These are phyloP conservation scores for Manis pentadactyla DNA, from an alignment of 2,797 vertebrate species.

Conservation along the genomic window DNA sequence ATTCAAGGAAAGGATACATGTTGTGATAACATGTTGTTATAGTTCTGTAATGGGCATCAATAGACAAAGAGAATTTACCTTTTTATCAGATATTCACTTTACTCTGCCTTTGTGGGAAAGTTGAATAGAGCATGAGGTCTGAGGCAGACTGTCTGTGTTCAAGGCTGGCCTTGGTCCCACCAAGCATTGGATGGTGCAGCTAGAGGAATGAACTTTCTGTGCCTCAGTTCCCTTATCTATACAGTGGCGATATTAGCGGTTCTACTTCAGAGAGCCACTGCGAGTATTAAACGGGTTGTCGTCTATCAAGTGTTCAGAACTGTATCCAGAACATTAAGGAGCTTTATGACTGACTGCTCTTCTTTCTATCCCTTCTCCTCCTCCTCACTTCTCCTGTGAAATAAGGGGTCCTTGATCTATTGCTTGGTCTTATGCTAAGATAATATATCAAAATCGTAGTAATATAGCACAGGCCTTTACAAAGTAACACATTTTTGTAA, in stretches of 20 bases:
- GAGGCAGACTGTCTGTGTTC: not conserved
- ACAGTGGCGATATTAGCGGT: not conserved
- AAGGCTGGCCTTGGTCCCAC: not conserved
- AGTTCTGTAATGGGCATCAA: not conserved
- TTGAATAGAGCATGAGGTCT: not conserved
- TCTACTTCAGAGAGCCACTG: not conserved
- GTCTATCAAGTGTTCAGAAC: not conserved
- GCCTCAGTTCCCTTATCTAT: not conserved
- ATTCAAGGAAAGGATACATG: not conserved
- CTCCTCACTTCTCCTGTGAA: not conserved
- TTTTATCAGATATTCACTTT: slow-evolving; percentile 20
- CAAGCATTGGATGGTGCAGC: not conserved
- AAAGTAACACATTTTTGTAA: not conserved
- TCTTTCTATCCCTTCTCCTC: not conserved
- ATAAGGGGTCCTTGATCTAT: not conserved
- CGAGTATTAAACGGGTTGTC: not conserved
- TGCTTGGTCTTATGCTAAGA: not conserved
- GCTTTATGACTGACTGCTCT: not conserved
- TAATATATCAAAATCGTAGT: not conserved
- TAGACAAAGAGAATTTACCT: not conserved
- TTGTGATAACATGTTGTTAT: not conserved
- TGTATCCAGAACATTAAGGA: not conserved
- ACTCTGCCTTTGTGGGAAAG: not conserved
- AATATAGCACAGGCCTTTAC: not conserved
- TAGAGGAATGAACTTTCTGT: not conserved